A percentile compares a stretch with the other conserved stretches of the same genome.
These are phyloP conservation scores for Notospermus geniculatus DNA, from an alignment of 1,140 invertebrate genomes.

Conservation along the genomic window DNA sequence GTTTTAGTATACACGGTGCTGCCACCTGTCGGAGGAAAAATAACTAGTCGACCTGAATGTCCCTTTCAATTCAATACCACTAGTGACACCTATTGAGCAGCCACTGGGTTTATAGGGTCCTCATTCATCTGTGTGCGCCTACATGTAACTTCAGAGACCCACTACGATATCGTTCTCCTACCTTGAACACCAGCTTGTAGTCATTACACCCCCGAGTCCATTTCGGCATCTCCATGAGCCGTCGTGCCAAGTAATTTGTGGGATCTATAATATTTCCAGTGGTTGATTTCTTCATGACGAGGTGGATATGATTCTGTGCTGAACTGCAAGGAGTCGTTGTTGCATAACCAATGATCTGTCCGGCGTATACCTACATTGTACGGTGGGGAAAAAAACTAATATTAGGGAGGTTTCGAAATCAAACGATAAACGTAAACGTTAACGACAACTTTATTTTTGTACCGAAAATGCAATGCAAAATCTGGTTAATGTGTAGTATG, in stretches of 20 bases:
- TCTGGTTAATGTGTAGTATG: too few species aligned
- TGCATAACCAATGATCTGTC: conserved; percentile 28
- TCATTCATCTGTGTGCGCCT: conserved; percentile 22
- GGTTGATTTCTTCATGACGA: conserved; percentile 26
- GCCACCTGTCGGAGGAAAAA: too few species aligned
- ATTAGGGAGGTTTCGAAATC: too few species aligned
- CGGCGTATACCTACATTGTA: conserved; percentile 26
- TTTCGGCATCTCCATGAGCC: conserved; percentile 18
- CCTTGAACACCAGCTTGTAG: conserved; percentile 34
- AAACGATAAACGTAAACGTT: too few species aligned
- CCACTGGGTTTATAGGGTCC: too few species aligned
- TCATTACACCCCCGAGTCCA: conserved; percentile 36
- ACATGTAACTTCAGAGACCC: conserved; percentile 11
- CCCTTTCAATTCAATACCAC: too few species aligned
- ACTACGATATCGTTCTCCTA: conserved; percentile 4
- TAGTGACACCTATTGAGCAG: too few species aligned
- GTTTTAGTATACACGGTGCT: too few species aligned
- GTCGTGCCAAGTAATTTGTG: conserved; percentile 22
- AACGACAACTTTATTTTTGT: too few species aligned
- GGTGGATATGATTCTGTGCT: conserved; percentile 31
- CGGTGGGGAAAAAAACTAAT: too few species aligned
- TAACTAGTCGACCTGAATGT: too few species aligned
- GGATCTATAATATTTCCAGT: conserved; percentile 25
- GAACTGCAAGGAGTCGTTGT: conserved; percentile 20
- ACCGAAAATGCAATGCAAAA: too few species aligned